Base-by-base conservation (phyloP, 2,113 vertebrate genomes). In the Cephalopterus ornatus region DNA sequence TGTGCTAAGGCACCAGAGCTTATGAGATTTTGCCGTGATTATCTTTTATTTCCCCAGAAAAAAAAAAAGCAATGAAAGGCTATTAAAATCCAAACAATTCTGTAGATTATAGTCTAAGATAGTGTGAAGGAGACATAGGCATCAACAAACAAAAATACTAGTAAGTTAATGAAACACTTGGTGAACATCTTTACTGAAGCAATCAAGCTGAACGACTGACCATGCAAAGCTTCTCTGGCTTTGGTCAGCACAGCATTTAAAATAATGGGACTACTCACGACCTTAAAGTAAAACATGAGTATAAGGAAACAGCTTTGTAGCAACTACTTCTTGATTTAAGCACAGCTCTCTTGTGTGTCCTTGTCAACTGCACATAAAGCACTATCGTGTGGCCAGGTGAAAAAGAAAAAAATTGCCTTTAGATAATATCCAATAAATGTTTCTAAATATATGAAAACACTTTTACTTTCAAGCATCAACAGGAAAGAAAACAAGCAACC, bases 321-420 rank as follows among this genome's bases (percentile, higher is more conserved):
- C 73, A 87, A 74, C 14, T 74, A 80, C 32, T 83, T 52, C 32
- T 68, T 16, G 37, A 74, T 37, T 72, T 68, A 88, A 76, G 65
- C 20, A 50, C 0, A 4, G n/a, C 19, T 93, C 35, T 68, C 41
- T 67, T 5, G 1, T 37, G 33, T 0, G 0, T 68, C 50, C 33
- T 21, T 55, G 19, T 32, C 75, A 44, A 28, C 24, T 33, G 23
- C 14, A 62, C 6, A 9, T 26, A 50, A 59, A 71, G 39, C 1
- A 1, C 55, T 82, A 59, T 27, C 35, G 15, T 18, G 61, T 10
- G 44, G 61, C 32, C 61, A 74, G 66, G 47, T 19, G 4, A 47
- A 63, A 56, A 74, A 73, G 52, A 61, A 80, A 79, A 26, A 41
- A 30, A 14, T 49, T 67, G 26, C 44, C 14, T 72, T 35, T 49